Evolutionary conservation across 1,140 invertebrate genomes (phyloP), one percentile per base, ranked within the genome.

Genomic region (Sesamia nonagrioides): DNA sequence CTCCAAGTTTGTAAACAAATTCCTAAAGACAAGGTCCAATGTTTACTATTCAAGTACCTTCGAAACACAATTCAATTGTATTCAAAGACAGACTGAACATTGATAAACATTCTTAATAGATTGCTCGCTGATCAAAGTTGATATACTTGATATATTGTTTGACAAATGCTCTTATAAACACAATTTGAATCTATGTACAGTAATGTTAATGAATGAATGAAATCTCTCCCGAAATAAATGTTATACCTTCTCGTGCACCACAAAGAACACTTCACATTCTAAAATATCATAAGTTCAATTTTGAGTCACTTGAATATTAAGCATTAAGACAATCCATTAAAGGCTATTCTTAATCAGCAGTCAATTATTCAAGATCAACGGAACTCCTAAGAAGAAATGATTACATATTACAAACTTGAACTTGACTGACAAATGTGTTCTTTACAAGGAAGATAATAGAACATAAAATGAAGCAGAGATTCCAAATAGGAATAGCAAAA

Each of bases 131-230:
- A 60, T 66, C 60, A 66, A 17, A 37, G 27, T 50, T 42, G 35
- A 79, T 78, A 78, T 11, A 13, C 45, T 73, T 73, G 58, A 79
- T 73, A 73, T 54, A 79, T 73, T 73, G 48, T 73, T 79, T 79
- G 77, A 79, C 69, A 79, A 79, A 79, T 79, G 56, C 71, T 63
- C 45, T 45, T 79, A 73, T 54, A 73, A 79, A 79, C 77, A 79
- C 68, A 63, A 73, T 73, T 79, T 66, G 69, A 79, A 79, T 42
- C 18, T 79, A 79, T 21, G 33, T 75, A 75, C 73, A 75, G 63
- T 75, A 61, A 42, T 58, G 60, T 68, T 77, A 77, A 77, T 77
- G 42, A 77, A 77, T 77, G 42, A 77, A 77, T 77, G 58, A 56
- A 77, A 77, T 77, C 74, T 77, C 45, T 8, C 17, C 58, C 13